Base-by-base conservation (phyloP, 2,888 invertebrate species). In the Vandiemenella viatica region DNA sequence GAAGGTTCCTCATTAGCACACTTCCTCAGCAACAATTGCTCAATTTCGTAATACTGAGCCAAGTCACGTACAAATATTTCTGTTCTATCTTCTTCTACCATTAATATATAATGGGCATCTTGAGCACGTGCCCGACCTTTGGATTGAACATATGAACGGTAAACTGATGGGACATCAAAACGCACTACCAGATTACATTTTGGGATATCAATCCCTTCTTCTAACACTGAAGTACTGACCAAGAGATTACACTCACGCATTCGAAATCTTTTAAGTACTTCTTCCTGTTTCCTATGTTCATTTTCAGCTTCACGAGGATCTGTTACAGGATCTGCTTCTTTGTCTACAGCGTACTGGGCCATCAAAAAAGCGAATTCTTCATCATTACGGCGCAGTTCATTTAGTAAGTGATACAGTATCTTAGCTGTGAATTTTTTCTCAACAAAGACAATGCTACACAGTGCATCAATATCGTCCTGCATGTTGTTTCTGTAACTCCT, bases 151-250 rank as follows among this genome's bases (percentile, higher is more conserved):
- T 90, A 89, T 45, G 88, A 86, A 51, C 83, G 74, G 62, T 80
- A 83, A 54, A 79, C 80, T 21, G 72, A 69, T 0, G 87, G 86
- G 21, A 79, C 67, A 66, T 93, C 90, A 73, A 90, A 92, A 55
- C 91, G 73, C 50, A 95, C 71, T 1, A 95, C 92, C 50, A 93
- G 71, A 67, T 95, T 93, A 65, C 97, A 97, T 59, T 90, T 83
- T 4, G 91, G 91, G 58, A 96, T 75, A 67, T 96, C 93, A 52
- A 93, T 88, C 46, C 93, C 93, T 66, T 93, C 91, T 67, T 96
- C 95, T 38, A 95, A 66, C 7, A 91, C 80, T 0, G 86, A 79
- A 0, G 93, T 95, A 0, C 91, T 83, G 43, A 95, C 76, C 42
- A 96, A 70, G 4, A 95, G 69, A 66, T 96, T 96, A 62, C 91